Base-by-base conservation (phyloP, 1,140 invertebrate species). In the Bombus turneri region DNA sequence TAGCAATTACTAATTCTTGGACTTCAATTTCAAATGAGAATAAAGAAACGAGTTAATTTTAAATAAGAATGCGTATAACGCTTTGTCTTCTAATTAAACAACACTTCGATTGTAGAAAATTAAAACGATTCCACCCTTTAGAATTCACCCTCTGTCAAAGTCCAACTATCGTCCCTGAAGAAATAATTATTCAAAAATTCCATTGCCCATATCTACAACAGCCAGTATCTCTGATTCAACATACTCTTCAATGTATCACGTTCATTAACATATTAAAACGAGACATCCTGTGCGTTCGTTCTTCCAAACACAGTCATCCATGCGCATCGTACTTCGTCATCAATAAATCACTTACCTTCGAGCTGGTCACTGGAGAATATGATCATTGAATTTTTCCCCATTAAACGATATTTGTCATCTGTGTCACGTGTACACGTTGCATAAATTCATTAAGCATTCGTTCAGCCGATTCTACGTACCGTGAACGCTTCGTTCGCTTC, bases 361-460 rank as follows among this genome's bases (percentile, higher is more conserved):
- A 73, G 59, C 43, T 28, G 4, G n/a, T 47, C 12, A 28, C 18
- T 22, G 5, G 10, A 41, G 41, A 34, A 34, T 28, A 64, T 25
- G 10, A 13, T 31, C n/a, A 28, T 69, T n/a, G 43, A 77, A 76
- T 18, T 66, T 53, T 68, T 57, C 37, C n/a, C 43, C 73, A 57
- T 83, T 77, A 69, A 18, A 5, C 62, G 73, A 15, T 34, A 68
- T 83, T 83, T 69, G n/a, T 62, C 34, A 12, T 34, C 47, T 34
- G 34, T 31, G 15, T 62, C 81, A 76, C 81, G 81, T 76, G 66
- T 66, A 3, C 31, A 2, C 3, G 6, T 37, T 37, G 74, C 47
- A 71, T 78, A 83, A 83, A 68, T 83, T 53, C 43, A 78, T 77
- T 77, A 62, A 77, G 39, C 57, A 75, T 82, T 74, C 72, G 66